phyloP scores from a whole-genome alignment of 2,113 vertebrate species.

The Ptychochromis oligacanthus region DNA sequence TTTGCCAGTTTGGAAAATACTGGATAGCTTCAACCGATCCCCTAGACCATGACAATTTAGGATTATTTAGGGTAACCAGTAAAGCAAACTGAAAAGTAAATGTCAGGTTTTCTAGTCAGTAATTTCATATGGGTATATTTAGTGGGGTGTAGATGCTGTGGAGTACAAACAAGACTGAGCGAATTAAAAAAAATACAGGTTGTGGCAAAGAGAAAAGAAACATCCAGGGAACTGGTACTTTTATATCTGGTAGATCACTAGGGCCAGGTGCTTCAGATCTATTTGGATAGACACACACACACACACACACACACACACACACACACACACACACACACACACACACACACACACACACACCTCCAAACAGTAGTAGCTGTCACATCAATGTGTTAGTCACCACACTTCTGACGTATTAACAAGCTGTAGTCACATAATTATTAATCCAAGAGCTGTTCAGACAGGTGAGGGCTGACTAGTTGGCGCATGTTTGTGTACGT shows the following conservation, averaged over 20 bases:
- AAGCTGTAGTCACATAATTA: slow-evolving; percentile 31
- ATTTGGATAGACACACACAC: not conserved
- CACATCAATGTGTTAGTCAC: not conserved
- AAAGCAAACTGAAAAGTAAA: not conserved
- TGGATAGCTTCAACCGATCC: not conserved
- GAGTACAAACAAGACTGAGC: not conserved
- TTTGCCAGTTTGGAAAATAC: not conserved
- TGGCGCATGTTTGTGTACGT: not conserved
- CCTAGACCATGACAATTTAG: not conserved
- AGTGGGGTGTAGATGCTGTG: not conserved
- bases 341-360: not conserved
- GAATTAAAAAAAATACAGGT: not conserved
- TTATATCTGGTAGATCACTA: not conserved
- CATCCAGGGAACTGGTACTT: not conserved
- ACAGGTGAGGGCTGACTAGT: not conserved
- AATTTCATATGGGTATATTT: not conserved
- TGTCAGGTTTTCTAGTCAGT: too few species aligned
- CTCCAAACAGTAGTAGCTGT: not conserved
- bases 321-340: too few species aligned
- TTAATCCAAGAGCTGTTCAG: slow-evolving; percentile 24
- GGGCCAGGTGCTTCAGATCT: not conserved
- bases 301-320: too few species aligned
- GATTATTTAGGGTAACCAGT: not conserved
- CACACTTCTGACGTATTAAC: not conserved
- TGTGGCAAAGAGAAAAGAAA: not conserved